Percentiles rank a stretch among this genome's conserved stretches.
Evolutionary conservation across 2,113 vertebrate genomes (phyloP).

Genomic region (Smithornis capensis): DNA sequence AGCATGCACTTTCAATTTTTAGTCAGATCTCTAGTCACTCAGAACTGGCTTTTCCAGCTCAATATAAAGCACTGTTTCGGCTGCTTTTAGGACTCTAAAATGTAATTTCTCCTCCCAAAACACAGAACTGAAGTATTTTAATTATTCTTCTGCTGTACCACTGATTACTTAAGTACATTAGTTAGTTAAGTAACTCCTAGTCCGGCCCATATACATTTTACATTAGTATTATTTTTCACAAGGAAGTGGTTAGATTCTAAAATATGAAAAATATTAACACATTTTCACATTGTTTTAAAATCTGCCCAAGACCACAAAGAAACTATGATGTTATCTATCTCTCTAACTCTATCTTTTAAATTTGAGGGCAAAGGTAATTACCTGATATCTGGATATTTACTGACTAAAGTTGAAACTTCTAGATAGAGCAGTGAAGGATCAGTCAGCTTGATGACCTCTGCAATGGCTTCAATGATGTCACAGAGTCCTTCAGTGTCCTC

Average conservation of each 20-base stretch:
- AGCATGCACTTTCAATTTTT: background rate
- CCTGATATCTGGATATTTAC: conserved; percentile 97
- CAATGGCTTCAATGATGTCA: conserved; percentile 88
- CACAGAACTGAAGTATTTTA: background rate
- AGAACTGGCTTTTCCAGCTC: background rate
- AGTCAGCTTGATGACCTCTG: conserved; percentile 96
- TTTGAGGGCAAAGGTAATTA: conserved; percentile 41
- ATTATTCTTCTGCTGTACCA: background rate
- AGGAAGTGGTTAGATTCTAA: background rate
- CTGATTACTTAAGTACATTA: background rate
- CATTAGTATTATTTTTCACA: background rate
- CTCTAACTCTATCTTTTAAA: background rate
- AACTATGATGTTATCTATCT: background rate
- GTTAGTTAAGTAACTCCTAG: background rate
- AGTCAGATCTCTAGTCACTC: background rate
- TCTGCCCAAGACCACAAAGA: background rate
- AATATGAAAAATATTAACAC: background rate
- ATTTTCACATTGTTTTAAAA: background rate
- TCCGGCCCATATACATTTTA: background rate
- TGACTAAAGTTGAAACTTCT: conserved; percentile 94
- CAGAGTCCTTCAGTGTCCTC: conserved; percentile 88
- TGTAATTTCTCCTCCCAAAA: background rate
- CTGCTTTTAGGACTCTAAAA: background rate
- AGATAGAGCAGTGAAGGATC: conserved; percentile 95
- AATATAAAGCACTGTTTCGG: background rate